phyloP scores from a whole-genome alignment of 1,140 invertebrate species.

The Helicoverpa armigera region DNA sequence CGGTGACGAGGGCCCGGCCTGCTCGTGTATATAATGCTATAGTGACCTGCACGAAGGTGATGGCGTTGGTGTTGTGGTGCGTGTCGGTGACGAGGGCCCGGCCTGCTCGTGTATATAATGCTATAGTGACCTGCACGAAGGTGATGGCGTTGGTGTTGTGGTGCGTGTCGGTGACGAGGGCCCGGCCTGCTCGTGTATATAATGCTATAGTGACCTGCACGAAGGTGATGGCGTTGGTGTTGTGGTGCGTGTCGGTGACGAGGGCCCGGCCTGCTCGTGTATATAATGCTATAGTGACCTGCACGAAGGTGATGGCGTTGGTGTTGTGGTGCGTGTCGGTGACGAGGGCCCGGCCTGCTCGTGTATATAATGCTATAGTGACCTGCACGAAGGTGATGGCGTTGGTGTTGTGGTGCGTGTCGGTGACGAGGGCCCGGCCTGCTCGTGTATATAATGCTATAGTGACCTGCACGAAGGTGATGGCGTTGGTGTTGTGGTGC shows the following conservation, averaged over 20 bases:
- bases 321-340: slow-evolving; percentile 95
- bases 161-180: slow-evolving; percentile 96
- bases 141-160: slow-evolving; percentile 96
- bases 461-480: slow-evolving; percentile 96
- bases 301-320: slow-evolving; percentile 98
- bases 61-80: slow-evolving; percentile 95
- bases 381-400: slow-evolving; percentile 98
- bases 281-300: slow-evolving; percentile 85
- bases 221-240: slow-evolving; percentile 97
- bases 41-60: slow-evolving; percentile 96
- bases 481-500: slow-evolving; percentile 95
- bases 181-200: slow-evolving; percentile 92
- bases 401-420: slow-evolving; percentile 95
- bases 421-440: slow-evolving; percentile 97
- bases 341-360: slow-evolving; percentile 97
- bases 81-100: slow-evolving; percentile 97
- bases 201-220: slow-evolving; percentile 90
- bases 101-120: slow-evolving; percentile 89
- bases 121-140: slow-evolving; percentile 93
- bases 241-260: slow-evolving; percentile 95
- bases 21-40: slow-evolving; percentile 87
- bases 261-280: slow-evolving; percentile 95
- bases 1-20: slow-evolving; percentile 97
- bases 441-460: slow-evolving; percentile 87
- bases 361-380: not conserved